These are phyloP conservation scores for Drosophila helvetica DNA, from an alignment of 2,888 invertebrate genomes.

Conservation along the genomic window DNA sequence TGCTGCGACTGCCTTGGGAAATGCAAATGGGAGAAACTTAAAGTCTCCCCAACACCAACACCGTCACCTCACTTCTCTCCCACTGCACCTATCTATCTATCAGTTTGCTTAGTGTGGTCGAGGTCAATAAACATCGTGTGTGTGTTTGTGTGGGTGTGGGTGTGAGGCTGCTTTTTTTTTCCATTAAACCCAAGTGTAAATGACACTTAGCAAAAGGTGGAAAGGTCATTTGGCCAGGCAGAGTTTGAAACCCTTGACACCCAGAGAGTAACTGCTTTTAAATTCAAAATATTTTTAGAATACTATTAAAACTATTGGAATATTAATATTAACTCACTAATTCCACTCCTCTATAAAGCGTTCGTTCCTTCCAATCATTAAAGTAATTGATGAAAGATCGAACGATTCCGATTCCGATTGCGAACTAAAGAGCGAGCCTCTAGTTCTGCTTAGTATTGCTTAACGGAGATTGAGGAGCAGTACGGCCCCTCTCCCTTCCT, in stretches of 20 bases:
- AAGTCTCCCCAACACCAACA: constrained; percentile 15
- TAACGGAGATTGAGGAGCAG: neutral
- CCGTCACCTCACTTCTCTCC: constrained; percentile 4
- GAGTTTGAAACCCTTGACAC: too few species aligned
- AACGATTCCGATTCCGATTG: constrained; percentile 4
- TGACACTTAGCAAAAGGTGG: constrained; percentile 30
- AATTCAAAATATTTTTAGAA: neutral
- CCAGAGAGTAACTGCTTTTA: neutral
- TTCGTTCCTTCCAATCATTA: neutral
- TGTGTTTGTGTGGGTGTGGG: neutral
- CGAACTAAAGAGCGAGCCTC: too few species aligned
- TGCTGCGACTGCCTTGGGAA: constrained; percentile 18
- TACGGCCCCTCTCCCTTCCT: neutral
- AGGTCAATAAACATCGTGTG: constrained; percentile 2
- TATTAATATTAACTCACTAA: neutral
- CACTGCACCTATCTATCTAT: constrained; percentile 8
- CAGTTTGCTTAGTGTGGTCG: constrained; percentile 4
- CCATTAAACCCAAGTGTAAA: constrained; percentile 23
- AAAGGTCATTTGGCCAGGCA: constrained; percentile 1
- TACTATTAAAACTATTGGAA: too few species aligned
- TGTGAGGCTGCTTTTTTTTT: constrained; percentile 27
- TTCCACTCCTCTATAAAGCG: neutral
- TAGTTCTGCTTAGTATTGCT: neutral
- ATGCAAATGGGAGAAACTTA: constrained; percentile 31
- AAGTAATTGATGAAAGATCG: constrained; percentile 21